Percentiles rank a stretch among this genome's conserved stretches.
Evolutionary conservation across 2,113 vertebrate species (phyloP).

Genomic region (Xerus inauris): DNA sequence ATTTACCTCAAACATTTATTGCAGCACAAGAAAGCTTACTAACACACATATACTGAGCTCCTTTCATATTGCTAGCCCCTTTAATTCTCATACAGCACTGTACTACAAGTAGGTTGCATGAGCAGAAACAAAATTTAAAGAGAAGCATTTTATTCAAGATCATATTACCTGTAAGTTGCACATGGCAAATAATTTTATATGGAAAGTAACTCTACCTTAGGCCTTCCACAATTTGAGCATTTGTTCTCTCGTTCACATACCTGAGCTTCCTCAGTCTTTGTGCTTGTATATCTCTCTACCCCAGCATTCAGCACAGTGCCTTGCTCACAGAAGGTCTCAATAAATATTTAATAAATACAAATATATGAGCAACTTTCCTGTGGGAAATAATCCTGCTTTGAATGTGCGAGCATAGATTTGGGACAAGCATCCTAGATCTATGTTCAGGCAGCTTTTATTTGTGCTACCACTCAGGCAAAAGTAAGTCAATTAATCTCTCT

Average conservation of each 20-base stretch:
- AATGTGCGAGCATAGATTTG: slow-evolving; percentile 43
- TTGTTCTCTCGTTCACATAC: not conserved
- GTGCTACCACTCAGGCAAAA: slow-evolving; percentile 71
- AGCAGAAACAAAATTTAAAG: not conserved
- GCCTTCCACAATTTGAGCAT: not conserved
- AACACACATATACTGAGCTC: not conserved
- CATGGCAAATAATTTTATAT: not conserved
- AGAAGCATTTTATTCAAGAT: not conserved
- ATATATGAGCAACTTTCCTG: slow-evolving; percentile 64
- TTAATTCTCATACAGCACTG: not conserved
- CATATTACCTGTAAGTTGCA: not conserved
- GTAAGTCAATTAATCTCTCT: slow-evolving; percentile 81
- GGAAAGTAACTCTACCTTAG: not conserved
- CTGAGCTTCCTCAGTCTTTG: slow-evolving; percentile 26
- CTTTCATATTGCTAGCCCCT: not conserved
- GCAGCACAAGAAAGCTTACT: not conserved
- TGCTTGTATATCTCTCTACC: not conserved
- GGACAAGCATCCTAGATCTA: slow-evolving; percentile 51
- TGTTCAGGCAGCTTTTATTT: slow-evolving; percentile 72
- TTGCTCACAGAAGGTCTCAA: not conserved
- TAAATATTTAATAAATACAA: slow-evolving; percentile 74
- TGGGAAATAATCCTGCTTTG: slow-evolving; percentile 64
- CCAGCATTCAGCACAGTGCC: not conserved
- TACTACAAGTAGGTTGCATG: not conserved
- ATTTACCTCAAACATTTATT: not conserved